Evolutionary conservation across 1,140 invertebrate species (phyloP), one percentile per base, ranked within the genome.

Genomic region (Bombus superbus): DNA sequence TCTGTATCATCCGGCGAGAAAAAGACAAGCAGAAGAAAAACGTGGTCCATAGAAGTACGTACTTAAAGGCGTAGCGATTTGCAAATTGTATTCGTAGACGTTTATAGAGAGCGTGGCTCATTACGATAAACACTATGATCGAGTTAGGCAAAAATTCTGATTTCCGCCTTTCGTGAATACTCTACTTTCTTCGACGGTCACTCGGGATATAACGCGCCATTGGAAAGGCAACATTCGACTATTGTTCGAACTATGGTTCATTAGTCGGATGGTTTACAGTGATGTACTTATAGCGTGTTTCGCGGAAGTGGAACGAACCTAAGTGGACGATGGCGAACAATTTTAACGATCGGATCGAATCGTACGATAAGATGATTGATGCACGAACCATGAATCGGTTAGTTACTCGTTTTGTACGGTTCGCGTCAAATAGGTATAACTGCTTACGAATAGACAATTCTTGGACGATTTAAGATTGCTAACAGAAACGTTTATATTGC

Each of bases 281-380:
- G 79, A 71, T 66, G 73, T 69, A 62, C 66, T 62, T 62, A 62
- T 13, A 53, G 9, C 66, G 53, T 86, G 40, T 75, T 71, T 77
- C 73, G 57, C 47, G 64, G 73, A 86, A 86, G 85, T 77, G 73
- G 73, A 77, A 86, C 53, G 80, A 38, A 77, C 79, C 28, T 77
- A 53, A 76, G 80, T 76, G 72, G 80, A 66, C 64, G 64, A 32
- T 47, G 32, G 35, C 28, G 59, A 72, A 57, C 69, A 53, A 38
- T 74, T 84, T 83, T 86, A 88, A 88, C 75, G 73, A 88, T 78
- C 62, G 81, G 81, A 86, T 89, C 77, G 77, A 76, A 84, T 89
- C 73, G 64, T 59, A 42, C 82, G 88, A 89, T 85, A 85, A 72
- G 47, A 66, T 10, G 38, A 38, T 18, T 22, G 73, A 44, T 47